Base-by-base conservation (phyloP, 1,140 invertebrate species). In the Archivesica marissinica region DNA sequence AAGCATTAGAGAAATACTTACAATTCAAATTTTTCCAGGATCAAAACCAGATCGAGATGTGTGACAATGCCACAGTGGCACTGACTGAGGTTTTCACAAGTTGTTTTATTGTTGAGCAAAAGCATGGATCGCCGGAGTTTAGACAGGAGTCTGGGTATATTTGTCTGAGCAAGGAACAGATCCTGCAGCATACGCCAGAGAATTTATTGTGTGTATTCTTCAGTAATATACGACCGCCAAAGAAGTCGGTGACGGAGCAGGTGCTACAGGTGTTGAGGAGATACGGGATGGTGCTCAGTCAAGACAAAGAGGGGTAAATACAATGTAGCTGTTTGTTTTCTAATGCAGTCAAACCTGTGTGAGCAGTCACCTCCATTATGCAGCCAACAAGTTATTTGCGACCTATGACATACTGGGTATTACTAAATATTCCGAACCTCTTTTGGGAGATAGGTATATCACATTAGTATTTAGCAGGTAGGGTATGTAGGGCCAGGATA, bases 11-110 rank as follows among this genome's bases (percentile, higher is more conserved):
- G 50, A 82, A 88, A 52, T 94, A 91, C 85, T 87, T 94, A 7
- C 61, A 86, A 39, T 70, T 80, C 75, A 93, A 92, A 83, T 89
- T 94, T 47, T 88, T 92, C 54, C 84, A 68, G 23, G 88, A 83
- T 41, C 23, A 66, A n/a, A 81, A 88, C n/a, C 84, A 77, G 28
- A 74, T 50, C n/a, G 91, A 90, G 50, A 89, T 93, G 33, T 64
- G 38, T 23, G 91, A 92, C 38, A 41, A 61, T 11, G 92, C 92
- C 3, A 86, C 87, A 2, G 83, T 91, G 41, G 92, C 91, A 9
- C 66, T 94, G 28, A 93, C 93, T 15, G 93, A 94, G 74, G 91
- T 94, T 2, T 94, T 93, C 76, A 93, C 93, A 86, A 93, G 93
- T 80, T 93, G 93, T 88, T 93, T 92, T 85, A 91, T 94, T 33